These are phyloP conservation scores for Seira ritae DNA, from an alignment of 2,888 invertebrate species.

Conservation along the genomic window DNA sequence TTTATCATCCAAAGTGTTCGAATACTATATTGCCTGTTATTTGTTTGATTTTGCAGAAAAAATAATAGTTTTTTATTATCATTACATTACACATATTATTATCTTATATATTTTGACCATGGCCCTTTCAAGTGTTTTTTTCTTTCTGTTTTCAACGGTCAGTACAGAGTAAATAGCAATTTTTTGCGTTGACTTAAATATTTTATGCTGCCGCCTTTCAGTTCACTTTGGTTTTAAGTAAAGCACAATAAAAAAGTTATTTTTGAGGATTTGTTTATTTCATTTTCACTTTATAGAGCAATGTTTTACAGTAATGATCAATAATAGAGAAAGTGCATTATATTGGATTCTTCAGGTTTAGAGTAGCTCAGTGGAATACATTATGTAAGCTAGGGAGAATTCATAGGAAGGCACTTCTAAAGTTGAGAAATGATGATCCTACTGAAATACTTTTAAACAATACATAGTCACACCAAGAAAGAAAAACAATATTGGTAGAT, in stretches of 20 bases:
- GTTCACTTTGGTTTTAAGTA: neutral
- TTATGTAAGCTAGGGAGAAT: neutral
- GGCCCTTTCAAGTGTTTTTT: neutral
- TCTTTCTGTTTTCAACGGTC: neutral
- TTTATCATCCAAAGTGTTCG: neutral
- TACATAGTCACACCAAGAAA: neutral
- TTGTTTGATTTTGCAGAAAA: neutral
- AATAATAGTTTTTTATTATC: neutral
- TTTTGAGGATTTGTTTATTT: neutral
- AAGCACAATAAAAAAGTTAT: slow-evolving; percentile 5
- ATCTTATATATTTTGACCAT: neutral
- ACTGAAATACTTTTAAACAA: neutral
- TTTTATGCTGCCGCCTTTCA: neutral
- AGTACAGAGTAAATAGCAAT: neutral
- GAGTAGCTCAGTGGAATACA: neutral
- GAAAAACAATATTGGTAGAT: neutral
- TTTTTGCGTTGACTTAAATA: neutral
- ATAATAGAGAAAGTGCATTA: neutral
- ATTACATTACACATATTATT: too few relatives aligned
- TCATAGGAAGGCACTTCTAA: neutral
- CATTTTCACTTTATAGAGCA: neutral
- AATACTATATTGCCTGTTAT: neutral
- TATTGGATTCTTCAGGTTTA: neutral
- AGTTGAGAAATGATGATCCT: too few relatives aligned
- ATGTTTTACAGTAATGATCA: neutral